Evolutionary conservation across 2,888 invertebrate species (phyloP).

Genomic region (Drosophila koepferae): DNA sequence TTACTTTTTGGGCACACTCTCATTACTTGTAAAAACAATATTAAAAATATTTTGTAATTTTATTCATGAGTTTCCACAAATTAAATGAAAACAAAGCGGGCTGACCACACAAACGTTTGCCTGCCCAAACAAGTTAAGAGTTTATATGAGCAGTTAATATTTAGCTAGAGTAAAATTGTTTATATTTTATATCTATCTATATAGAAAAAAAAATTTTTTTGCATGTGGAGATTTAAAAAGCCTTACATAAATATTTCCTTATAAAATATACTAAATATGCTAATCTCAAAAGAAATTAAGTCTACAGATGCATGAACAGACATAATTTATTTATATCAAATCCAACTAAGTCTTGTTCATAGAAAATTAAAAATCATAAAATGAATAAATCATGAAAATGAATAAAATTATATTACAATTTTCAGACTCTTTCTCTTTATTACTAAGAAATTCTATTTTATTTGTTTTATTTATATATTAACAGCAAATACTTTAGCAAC

Average conservation of each 20-base stretch:
- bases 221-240: too few relatives aligned
- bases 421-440: too few relatives aligned
- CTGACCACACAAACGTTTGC: slow-evolving; percentile 31
- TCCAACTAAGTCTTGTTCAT: background rate
- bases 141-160: background rate
- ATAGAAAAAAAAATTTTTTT: background rate
- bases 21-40: slow-evolving; percentile 17
- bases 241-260: too few relatives aligned
- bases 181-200: background rate
- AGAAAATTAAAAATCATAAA: too few relatives aligned
- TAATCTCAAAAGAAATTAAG: background rate
- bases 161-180: background rate
- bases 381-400: too few relatives aligned
- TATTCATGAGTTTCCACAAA: slow-evolving; percentile 56
- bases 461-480: too few relatives aligned
- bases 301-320: background rate
- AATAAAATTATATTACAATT: too few relatives aligned
- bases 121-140: background rate
- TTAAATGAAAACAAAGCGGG: slow-evolving; percentile 26
- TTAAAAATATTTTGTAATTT: slow-evolving; percentile 42
- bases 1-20: slow-evolving; percentile 34
- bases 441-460: too few relatives aligned
- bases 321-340: background rate
- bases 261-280: background rate
- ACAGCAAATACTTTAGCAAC: too few relatives aligned